Evolutionary conservation across 1,140 invertebrate species (phyloP).

Genomic region (Tenebrio molitor): DNA sequence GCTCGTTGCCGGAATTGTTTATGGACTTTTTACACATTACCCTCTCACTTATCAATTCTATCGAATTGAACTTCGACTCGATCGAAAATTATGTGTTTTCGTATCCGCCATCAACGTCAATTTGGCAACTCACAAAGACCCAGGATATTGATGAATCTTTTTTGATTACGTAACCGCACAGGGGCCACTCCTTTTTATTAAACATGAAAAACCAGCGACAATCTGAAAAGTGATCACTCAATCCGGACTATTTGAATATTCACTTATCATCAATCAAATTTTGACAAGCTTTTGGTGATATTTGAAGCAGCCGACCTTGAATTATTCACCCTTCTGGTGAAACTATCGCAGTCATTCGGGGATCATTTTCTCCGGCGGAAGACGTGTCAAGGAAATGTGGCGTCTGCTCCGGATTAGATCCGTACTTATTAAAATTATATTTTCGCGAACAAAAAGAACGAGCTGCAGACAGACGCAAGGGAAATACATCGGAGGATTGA

Average conservation of each 20-base stretch:
- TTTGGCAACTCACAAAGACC: too few species aligned
- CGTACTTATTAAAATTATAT: constrained; percentile 30
- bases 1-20: neutral
- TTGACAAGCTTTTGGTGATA: constrained; percentile 27
- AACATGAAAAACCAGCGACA: neutral
- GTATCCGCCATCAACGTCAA: too few species aligned
- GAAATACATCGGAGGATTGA: constrained; percentile 23
- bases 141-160: neutral
- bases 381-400: constrained; percentile 17
- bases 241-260: constrained; percentile 31
- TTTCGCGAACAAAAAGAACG: constrained; percentile 22
- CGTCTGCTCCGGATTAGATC: constrained; percentile 14
- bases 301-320: constrained; percentile 24
- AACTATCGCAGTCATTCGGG: constrained; percentile 21
- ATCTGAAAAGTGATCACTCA: constrained; percentile 22
- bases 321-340: constrained; percentile 21
- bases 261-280: constrained; percentile 31
- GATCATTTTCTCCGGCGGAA: constrained; percentile 1
- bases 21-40: constrained; percentile 6
- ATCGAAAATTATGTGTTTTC: neutral
- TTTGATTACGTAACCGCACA: neutral
- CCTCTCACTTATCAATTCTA: neutral
- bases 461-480: constrained; percentile 9
- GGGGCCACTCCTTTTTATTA: neutral
- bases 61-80: neutral